These are phyloP conservation scores for Acomys russatus DNA, from an alignment of 2,797 vertebrate species.

Conservation along the genomic window DNA sequence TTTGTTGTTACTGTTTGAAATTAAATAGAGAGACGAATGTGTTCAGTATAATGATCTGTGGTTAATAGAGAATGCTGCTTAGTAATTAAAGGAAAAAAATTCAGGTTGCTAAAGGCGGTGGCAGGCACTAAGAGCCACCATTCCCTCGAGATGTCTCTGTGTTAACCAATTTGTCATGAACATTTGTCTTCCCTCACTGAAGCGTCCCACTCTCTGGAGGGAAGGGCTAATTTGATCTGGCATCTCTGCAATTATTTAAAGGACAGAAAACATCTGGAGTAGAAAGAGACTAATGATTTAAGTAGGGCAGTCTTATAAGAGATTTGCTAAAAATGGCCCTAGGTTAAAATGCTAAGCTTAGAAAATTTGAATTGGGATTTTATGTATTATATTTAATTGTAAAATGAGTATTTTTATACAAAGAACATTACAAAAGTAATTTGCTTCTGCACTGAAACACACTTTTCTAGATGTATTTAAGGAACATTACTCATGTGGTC, in stretches of 20 bases:
- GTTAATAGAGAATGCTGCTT: slow-evolving; percentile 68
- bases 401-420: slow-evolving; percentile 2
- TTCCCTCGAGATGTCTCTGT: slow-evolving; percentile 61
- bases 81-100: slow-evolving; percentile 61
- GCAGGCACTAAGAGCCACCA: slow-evolving; percentile 58
- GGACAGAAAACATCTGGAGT: slow-evolving; percentile 63
- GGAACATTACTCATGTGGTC: not conserved
- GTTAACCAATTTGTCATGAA: slow-evolving; percentile 74
- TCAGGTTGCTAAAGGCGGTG: slow-evolving; percentile 53
- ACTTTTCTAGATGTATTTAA: slow-evolving; percentile 48
- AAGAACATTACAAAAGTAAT: slow-evolving; percentile 43
- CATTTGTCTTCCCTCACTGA: slow-evolving; percentile 67
- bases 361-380: slow-evolving; percentile 44
- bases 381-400: slow-evolving; percentile 44
- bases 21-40: slow-evolving; percentile 24
- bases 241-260: slow-evolving; percentile 70
- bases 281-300: slow-evolving; percentile 45
- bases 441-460: slow-evolving; percentile 46
- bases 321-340: slow-evolving; percentile 57
- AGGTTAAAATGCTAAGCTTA: slow-evolving; percentile 66
- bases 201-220: slow-evolving; percentile 70
- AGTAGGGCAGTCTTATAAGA: slow-evolving; percentile 51
- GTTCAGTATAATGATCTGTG: slow-evolving; percentile 65
- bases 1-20: slow-evolving; percentile 71
- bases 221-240: slow-evolving; percentile 67